These are phyloP conservation scores for Peromyscus nudipes DNA, from an alignment of 2,797 vertebrate species.

Conservation along the genomic window DNA sequence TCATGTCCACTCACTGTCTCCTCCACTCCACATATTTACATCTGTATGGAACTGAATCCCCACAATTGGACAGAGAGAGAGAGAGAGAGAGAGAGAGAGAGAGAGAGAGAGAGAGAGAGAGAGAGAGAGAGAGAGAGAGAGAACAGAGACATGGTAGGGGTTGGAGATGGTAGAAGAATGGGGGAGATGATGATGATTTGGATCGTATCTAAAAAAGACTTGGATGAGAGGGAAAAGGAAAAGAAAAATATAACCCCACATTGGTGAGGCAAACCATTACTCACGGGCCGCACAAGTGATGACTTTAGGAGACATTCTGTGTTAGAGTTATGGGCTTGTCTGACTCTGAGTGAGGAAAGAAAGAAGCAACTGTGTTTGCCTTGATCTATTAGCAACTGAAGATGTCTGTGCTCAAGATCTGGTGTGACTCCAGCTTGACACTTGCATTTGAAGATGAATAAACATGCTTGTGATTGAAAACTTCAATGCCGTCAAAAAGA, in stretches of 20 bases:
- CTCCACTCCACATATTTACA: too few species aligned
- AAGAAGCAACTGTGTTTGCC: neutral
- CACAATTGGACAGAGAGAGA: too few species aligned
- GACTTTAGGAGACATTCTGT: neutral
- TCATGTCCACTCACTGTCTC: too few species aligned
- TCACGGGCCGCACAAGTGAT: too few species aligned
- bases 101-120: neutral
- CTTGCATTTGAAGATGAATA: slow-evolving; percentile 12
- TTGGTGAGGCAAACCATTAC: neutral
- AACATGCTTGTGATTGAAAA: neutral
- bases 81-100: too few species aligned
- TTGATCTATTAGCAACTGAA: neutral
- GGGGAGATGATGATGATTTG: neutral
- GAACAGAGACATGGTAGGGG: too few species aligned
- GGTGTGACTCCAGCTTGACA: neutral
- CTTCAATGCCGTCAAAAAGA: neutral
- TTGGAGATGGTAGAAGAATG: neutral
- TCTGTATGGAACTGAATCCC: too few species aligned
- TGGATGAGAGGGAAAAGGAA: neutral
- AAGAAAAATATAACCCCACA: neutral
- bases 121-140: accelerated
- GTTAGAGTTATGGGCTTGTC: neutral
- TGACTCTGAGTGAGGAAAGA: neutral
- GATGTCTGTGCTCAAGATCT: neutral
- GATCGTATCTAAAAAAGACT: neutral